These are phyloP conservation scores for Echinops telfairi DNA, from an alignment of 2,113 vertebrate species.

Conservation along the genomic window DNA sequence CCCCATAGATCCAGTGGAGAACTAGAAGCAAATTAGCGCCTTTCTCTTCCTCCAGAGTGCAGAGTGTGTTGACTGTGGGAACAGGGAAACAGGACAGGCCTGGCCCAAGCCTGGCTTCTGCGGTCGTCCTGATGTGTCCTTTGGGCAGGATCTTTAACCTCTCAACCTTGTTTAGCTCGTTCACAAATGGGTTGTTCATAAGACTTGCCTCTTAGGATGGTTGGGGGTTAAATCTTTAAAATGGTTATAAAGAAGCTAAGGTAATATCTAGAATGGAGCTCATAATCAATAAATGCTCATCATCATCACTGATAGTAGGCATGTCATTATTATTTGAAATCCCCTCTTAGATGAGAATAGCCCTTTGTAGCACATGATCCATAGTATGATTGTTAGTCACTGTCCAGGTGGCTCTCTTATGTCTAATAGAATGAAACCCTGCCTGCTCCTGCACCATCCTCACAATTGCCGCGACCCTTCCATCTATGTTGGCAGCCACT, in stretches of 20 bases:
- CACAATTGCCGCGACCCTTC: neutral
- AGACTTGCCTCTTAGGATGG: neutral
- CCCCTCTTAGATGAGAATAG: neutral
- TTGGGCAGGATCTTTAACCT: neutral
- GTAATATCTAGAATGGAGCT: neutral
- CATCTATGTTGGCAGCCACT: neutral
- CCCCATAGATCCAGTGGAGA: neutral
- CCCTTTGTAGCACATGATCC: neutral
- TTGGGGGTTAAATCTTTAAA: neutral
- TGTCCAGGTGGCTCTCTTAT: neutral
- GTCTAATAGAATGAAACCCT: neutral
- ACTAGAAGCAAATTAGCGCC: neutral
- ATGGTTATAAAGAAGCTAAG: neutral
- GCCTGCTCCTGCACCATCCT: neutral
- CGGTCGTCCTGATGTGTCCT: neutral
- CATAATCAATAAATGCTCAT: neutral
- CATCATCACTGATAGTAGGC: neutral
- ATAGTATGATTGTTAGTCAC: neutral
- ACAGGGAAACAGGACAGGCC: neutral
- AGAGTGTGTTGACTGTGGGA: neutral
- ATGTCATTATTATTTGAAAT: neutral
- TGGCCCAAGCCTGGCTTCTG: neutral
- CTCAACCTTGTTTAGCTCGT: neutral
- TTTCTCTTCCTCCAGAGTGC: no score
- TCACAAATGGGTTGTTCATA: neutral